A percentile compares a stretch with the other conserved stretches of the same genome.
phyloP scores from a whole-genome alignment of 2,888 invertebrate species.

The Opisthograptis luteolata region DNA sequence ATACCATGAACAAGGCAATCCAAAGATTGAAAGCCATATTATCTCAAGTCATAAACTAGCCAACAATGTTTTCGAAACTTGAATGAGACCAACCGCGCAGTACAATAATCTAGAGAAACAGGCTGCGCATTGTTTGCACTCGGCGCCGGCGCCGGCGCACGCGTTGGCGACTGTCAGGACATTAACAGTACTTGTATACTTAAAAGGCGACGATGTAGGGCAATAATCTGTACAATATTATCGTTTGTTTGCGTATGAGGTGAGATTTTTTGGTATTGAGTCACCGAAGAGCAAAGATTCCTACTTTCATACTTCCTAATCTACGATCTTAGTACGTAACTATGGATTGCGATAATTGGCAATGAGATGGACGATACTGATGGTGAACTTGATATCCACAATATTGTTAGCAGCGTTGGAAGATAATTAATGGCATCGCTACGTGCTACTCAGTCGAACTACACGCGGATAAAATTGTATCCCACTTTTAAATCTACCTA shows the following conservation, averaged over 20 bases:
- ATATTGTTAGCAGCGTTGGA: too few relatives aligned
- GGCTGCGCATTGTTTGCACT: conserved; percentile 42
- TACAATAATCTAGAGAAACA: conserved; percentile 37
- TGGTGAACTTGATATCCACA: too few relatives aligned
- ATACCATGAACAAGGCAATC: conserved; percentile 18
- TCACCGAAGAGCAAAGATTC: conserved; percentile 17
- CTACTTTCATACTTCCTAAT: too few relatives aligned
- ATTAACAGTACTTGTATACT: conserved; percentile 35
- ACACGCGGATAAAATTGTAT: too few relatives aligned
- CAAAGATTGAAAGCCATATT: conserved; percentile 41
- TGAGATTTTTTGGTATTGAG: conserved; percentile 24
- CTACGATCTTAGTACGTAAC: too few relatives aligned
- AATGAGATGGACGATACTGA: too few relatives aligned
- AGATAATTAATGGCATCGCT: too few relatives aligned
- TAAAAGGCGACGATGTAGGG: conserved; percentile 36
- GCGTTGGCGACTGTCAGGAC: conserved; percentile 35
- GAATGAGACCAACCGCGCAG: conserved; percentile 30
- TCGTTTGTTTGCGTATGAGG: conserved; percentile 34
- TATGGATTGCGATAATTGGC: too few relatives aligned
- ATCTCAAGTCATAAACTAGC: conserved; percentile 41
- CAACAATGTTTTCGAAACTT: conserved; percentile 49
- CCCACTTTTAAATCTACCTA: too few relatives aligned
- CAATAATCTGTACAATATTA: conserved; percentile 35
- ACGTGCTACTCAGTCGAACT: too few relatives aligned
- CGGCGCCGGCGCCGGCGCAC: conserved; percentile 31